These are phyloP conservation scores for Athalia circularis DNA, from an alignment of 2,888 invertebrate species.

Conservation along the genomic window DNA sequence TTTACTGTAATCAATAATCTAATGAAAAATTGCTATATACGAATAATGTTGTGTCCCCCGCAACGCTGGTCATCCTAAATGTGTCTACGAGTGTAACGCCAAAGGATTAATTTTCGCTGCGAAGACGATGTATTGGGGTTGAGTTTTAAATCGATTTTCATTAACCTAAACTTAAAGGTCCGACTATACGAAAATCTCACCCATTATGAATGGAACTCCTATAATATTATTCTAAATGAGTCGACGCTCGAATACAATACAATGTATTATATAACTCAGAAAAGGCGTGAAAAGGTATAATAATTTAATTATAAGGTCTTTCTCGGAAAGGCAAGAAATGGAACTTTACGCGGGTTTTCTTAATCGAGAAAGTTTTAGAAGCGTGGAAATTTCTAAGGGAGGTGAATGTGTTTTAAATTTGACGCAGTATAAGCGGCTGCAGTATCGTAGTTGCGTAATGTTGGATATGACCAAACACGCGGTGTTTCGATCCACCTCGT, in stretches of 20 bases:
- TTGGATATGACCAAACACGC: too few species aligned
- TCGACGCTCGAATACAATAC: background rate
- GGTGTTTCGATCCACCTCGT: too few species aligned
- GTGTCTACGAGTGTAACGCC: background rate
- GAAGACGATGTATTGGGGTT: too few species aligned
- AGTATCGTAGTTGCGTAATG: background rate
- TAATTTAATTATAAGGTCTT: slow-evolving; percentile 13
- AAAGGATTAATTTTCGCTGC: too few species aligned
- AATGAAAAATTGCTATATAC: slow-evolving; percentile 4
- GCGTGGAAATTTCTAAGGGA: background rate
- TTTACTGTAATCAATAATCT: slow-evolving; percentile 21
- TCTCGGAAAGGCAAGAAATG: background rate
- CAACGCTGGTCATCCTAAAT: background rate
- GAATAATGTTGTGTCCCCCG: slow-evolving; percentile 25
- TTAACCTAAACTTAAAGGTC: too few species aligned
- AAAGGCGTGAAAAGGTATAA: background rate
- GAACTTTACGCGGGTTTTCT: background rate
- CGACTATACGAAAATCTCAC: too few species aligned
- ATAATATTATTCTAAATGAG: background rate
- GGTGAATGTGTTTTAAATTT: background rate
- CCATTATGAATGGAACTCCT: too few species aligned
- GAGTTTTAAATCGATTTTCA: too few species aligned
- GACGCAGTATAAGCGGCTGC: background rate
- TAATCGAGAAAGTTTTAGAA: slow-evolving; percentile 11
- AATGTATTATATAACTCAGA: background rate